Conservation (phyloP, 2,888 invertebrate genomes). For the Euclidia mi region DNA sequence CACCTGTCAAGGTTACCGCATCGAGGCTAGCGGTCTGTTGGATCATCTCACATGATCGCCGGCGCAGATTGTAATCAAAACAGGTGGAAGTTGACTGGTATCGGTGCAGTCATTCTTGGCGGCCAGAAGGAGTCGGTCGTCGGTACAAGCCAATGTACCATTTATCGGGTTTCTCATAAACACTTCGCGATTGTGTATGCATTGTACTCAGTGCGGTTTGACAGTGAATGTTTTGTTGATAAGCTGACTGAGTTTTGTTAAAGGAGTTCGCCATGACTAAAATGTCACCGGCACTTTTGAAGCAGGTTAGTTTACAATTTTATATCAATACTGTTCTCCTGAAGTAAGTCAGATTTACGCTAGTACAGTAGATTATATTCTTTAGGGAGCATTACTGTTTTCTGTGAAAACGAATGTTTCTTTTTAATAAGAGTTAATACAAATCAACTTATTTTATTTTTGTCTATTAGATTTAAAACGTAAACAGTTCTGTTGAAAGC, state of each 20-base stretch:
- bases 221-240: slow-evolving; percentile 29
- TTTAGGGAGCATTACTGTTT: too few relatives aligned
- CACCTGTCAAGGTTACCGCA: slow-evolving; percentile 34
- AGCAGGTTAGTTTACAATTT: slow-evolving; percentile 67
- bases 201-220: slow-evolving; percentile 14
- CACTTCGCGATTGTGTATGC: slow-evolving; percentile 28
- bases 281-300: slow-evolving; percentile 74
- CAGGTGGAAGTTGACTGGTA: slow-evolving; percentile 51
- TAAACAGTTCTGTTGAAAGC: too few relatives aligned
- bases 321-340: neutral
- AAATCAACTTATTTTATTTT: too few relatives aligned
- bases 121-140: slow-evolving; percentile 60
- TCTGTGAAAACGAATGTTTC: too few relatives aligned
- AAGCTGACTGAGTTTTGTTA: slow-evolving; percentile 17
- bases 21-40: slow-evolving; percentile 21
- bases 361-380: too few relatives aligned
- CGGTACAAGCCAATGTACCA: slow-evolving; percentile 22
- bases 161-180: slow-evolving; percentile 14
- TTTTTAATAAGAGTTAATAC: too few relatives aligned
- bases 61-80: slow-evolving; percentile 58
- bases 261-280: slow-evolving; percentile 58
- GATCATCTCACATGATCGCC: slow-evolving; percentile 68
- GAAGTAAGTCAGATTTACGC: too few relatives aligned
- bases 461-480: too few relatives aligned
- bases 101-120: slow-evolving; percentile 62